A percentile compares a stretch with the other conserved stretches of the same genome.
Conservation (phyloP, 2,113 vertebrate species). For the Chlorodrepanis virens region DNA sequence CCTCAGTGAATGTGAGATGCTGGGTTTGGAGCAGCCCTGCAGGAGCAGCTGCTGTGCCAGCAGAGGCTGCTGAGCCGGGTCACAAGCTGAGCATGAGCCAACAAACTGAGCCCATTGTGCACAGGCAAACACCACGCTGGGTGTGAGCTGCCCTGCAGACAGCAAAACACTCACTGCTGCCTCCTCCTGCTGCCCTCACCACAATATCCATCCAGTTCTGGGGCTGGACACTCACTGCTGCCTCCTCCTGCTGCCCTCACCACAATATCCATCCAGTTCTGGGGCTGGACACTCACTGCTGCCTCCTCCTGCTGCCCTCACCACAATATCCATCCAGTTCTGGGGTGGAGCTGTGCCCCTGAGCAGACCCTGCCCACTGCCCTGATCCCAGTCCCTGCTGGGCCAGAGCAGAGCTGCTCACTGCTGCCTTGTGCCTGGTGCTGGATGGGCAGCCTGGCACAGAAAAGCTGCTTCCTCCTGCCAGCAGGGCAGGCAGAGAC, state of each 20-base stretch:
- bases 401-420: accelerated
- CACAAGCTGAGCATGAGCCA: not conserved
- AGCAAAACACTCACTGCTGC: not conserved
- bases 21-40: not conserved
- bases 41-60: not conserved
- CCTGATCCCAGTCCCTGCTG: accelerated
- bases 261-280: no score
- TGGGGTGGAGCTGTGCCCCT: not conserved
- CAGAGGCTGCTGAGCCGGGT: not conserved
- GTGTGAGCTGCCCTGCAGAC: not conserved
- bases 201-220: no score
- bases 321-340: accelerated
- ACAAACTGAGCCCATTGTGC: not conserved
- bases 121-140: not conserved
- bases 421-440: not conserved
- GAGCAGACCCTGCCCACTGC: not conserved
- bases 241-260: no score
- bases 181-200: no score
- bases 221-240: no score
- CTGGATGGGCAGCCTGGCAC: not conserved
- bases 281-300: no score
- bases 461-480: not conserved
- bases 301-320: no score
- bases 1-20: not conserved
- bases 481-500: not conserved